Evolutionary conservation across 2,888 invertebrate species (phyloP), one percentile per base, ranked within the genome.

Genomic region (Ellobium chinense): DNA sequence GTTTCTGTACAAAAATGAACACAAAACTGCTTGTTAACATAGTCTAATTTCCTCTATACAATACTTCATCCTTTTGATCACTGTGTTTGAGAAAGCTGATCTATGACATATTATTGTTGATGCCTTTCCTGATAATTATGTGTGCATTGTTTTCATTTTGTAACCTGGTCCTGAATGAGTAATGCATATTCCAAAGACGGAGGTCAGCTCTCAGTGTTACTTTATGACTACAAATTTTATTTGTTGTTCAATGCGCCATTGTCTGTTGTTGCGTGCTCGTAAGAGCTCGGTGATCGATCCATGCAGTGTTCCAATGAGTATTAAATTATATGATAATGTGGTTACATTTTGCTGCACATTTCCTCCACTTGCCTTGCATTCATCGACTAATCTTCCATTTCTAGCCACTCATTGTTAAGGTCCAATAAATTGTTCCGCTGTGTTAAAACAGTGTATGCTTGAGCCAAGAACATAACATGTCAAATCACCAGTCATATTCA

Each of bases 221-320:
- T n/a, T 66, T 76, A 37, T 54, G 18, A n/a, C 46, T 72, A 60
- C 46, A 70, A 1, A 34, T 66, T n/a, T 27, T 70, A 37, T 60
- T n/a, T 72, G 39, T 74, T 80, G 60, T 68, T 72, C 12, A 31
- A 39, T 74, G 73, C 66, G 31, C 69, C 63, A 69, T 75, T 66
- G 74, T 56, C 31, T 75, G 75, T 80, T 80, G 75, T 80, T 80
- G 12, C 29, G 75, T 75, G 75, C 80, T 76, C 80, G 62, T 7
- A 29, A 69, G 80, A 80, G 79, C 79, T 79, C 65, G 73, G 79
- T 79, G 79, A 79, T 79, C 34, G 37, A 79, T 73, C 79, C 73
- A 73, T 79, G 72, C 73, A 79, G 79, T 79, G 79, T 79, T 79
- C 79, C 72, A 72, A 31, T 73, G 63, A 79, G 79, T 79, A 79